Conservation (phyloP, 1,140 invertebrate genomes). For the Hyphantria cunea region DNA sequence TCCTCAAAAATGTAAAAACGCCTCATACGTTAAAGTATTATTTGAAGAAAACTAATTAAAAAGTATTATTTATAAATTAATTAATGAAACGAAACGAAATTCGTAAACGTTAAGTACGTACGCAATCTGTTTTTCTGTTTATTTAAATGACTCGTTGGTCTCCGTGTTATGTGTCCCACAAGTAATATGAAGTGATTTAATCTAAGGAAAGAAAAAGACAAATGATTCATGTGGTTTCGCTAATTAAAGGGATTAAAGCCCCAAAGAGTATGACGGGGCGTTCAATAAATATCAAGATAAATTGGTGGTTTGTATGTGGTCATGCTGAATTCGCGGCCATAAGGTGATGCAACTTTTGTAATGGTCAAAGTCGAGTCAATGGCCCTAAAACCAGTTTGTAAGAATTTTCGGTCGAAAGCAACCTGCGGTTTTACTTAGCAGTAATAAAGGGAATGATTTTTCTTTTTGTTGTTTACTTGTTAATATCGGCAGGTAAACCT, state of each 20-base stretch:
- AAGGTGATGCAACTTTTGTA: constrained; percentile 63
- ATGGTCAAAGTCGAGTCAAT: constrained; percentile 64
- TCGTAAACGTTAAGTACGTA: too few species aligned
- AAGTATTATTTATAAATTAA: too few species aligned
- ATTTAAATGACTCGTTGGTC: too few species aligned
- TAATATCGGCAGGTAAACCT: constrained; percentile 12
- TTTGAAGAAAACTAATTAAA: too few species aligned
- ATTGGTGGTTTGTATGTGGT: constrained; percentile 37
- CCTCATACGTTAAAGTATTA: too few species aligned
- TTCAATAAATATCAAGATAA: constrained; percentile 50
- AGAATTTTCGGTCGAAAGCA: constrained; percentile 42
- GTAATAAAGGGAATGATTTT: background rate
- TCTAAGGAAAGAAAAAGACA: constrained; percentile 16
- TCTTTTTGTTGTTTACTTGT: constrained; percentile 9
- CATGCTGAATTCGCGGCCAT: constrained; percentile 40
- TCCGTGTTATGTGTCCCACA: too few species aligned
- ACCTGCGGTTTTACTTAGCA: constrained; percentile 17
- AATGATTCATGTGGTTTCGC: constrained; percentile 29
- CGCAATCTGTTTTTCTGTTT: too few species aligned
- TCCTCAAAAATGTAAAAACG: too few species aligned
- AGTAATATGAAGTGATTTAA: too few species aligned
- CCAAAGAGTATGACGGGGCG: constrained; percentile 10
- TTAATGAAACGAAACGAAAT: too few species aligned
- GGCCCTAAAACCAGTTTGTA: constrained; percentile 55
- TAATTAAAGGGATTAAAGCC: constrained; percentile 32